Percentiles rank a stretch among this genome's conserved stretches.
phyloP scores from a whole-genome alignment of 2,888 invertebrate genomes.

The Eucera pruinosa region DNA sequence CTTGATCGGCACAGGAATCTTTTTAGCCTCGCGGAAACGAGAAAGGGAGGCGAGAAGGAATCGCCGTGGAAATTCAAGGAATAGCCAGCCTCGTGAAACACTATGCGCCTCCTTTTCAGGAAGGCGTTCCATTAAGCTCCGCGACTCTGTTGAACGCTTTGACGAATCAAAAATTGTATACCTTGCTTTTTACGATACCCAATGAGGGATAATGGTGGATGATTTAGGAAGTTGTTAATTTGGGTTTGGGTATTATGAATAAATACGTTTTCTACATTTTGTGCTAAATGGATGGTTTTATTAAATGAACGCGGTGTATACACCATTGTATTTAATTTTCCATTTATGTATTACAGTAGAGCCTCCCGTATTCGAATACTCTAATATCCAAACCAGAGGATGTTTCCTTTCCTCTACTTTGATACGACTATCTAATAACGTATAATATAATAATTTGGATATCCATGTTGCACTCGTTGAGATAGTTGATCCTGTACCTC shows the following conservation, averaged over 20 bases:
- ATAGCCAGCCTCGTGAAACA: conserved; percentile 45
- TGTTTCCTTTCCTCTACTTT: too few relatives aligned
- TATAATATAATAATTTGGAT: too few relatives aligned
- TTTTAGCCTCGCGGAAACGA: conserved; percentile 49
- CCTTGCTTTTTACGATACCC: not conserved
- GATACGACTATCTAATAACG: too few relatives aligned
- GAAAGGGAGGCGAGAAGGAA: conserved; percentile 60
- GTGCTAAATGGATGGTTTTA: not conserved
- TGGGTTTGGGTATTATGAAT: not conserved
- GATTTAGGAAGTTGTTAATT: not conserved
- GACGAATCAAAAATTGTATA: conserved; percentile 12
- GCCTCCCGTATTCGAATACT: too few relatives aligned
- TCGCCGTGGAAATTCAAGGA: conserved; percentile 56
- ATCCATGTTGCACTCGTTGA: too few relatives aligned
- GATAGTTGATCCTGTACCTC: too few relatives aligned
- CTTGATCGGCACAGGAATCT: conserved; percentile 63
- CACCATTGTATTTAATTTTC: too few relatives aligned
- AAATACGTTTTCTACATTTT: not conserved
- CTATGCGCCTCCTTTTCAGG: conserved; percentile 48
- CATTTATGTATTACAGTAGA: too few relatives aligned
- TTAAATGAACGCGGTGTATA: too few relatives aligned
- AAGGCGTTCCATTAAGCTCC: conserved; percentile 33
- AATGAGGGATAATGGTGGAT: not conserved
- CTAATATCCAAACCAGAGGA: too few relatives aligned
- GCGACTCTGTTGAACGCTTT: conserved; percentile 13